phyloP scores from a whole-genome alignment of 2,113 vertebrate species.

The Sylvia atricapilla region DNA sequence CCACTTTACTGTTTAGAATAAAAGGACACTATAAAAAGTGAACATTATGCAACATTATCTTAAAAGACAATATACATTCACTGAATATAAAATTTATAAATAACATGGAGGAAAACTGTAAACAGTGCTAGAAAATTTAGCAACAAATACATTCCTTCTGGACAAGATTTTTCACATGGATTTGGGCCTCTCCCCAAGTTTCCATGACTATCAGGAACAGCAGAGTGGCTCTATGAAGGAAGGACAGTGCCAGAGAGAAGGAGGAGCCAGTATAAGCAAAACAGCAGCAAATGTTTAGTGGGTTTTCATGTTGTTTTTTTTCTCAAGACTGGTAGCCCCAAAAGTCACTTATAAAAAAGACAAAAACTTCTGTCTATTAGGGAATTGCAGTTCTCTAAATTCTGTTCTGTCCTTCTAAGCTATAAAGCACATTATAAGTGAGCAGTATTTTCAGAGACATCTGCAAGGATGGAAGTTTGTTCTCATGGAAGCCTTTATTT shows the following conservation, averaged over 20 bases:
- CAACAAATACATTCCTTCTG: conserved; percentile 82
- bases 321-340: background rate
- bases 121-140: conserved; percentile 83
- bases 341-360: background rate
- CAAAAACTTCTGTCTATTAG: background rate
- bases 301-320: background rate
- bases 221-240: conserved; percentile 52
- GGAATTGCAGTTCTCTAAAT: background rate
- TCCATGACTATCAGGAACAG: conserved; percentile 69
- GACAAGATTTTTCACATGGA: conserved; percentile 67
- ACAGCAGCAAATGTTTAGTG: background rate
- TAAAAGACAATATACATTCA: conserved; percentile 87
- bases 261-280: background rate
- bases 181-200: conserved; percentile 62
- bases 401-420: background rate
- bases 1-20: conserved; percentile 85
- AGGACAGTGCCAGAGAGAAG: background rate
- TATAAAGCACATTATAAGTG: background rate
- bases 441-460: background rate
- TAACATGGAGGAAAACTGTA: conserved; percentile 84
- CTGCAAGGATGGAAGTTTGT: background rate
- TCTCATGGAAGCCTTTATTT: background rate
- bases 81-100: conserved; percentile 87
- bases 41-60: conserved; percentile 81
- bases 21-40: conserved; percentile 86